phyloP scores from a whole-genome alignment of 2,888 invertebrate genomes.

The Papilio gigon region DNA sequence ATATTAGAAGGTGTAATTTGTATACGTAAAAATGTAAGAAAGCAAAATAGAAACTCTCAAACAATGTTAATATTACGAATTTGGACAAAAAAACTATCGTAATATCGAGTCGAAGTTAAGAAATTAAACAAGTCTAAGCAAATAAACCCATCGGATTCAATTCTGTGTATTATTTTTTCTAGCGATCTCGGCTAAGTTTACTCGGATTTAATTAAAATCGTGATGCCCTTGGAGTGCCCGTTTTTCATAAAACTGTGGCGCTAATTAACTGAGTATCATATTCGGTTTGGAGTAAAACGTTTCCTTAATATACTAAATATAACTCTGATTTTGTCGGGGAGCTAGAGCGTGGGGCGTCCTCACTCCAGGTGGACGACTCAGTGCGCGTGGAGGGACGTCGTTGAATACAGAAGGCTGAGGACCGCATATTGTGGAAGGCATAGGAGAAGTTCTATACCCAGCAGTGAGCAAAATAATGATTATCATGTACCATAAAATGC shows the following conservation, averaged over 20 bases:
- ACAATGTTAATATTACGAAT: too few relatives aligned
- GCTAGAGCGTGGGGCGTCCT: too few relatives aligned
- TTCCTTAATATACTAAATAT: neutral
- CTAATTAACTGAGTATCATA: conserved; percentile 30
- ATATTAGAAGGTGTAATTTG: neutral
- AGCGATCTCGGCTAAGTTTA: neutral
- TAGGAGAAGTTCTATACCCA: too few relatives aligned
- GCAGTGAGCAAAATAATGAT: too few relatives aligned
- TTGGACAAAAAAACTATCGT: too few relatives aligned
- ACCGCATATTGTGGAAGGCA: too few relatives aligned
- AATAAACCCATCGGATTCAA: neutral
- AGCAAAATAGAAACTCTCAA: too few relatives aligned
- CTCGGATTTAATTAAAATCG: conserved; percentile 24
- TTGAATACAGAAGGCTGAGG: too few relatives aligned
- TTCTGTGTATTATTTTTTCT: neutral
- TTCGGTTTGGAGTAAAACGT: neutral
- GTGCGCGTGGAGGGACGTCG: too few relatives aligned
- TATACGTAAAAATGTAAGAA: neutral
- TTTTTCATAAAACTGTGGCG: conserved; percentile 18
- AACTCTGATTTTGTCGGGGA: neutral
- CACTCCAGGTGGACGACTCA: too few relatives aligned
- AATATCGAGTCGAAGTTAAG: too few relatives aligned
- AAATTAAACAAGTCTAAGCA: neutral
- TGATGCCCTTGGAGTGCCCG: conserved; percentile 19
- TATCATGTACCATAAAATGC: too few relatives aligned